phyloP scores from a whole-genome alignment of 2,888 invertebrate genomes.

The Theodoxus fluviatilis region DNA sequence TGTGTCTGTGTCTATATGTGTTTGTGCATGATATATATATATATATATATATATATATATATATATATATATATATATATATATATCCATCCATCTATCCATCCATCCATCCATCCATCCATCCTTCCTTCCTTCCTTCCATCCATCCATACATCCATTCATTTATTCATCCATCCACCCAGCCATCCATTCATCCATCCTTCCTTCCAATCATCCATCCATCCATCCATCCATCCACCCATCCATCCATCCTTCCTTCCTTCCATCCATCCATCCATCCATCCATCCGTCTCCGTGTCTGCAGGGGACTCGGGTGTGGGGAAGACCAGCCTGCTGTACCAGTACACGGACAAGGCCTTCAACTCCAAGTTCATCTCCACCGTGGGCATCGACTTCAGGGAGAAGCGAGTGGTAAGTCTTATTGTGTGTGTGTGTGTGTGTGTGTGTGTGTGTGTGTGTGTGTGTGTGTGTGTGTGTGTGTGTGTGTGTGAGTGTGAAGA shows the following conservation, averaged over 20 bases:
- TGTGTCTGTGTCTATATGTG: too few species aligned
- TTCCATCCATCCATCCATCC: too few species aligned
- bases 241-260: too few species aligned
- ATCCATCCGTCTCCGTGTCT: slow-evolving; percentile 5
- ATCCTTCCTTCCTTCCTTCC: too few species aligned
- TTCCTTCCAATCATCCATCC: too few species aligned
- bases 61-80: too few species aligned
- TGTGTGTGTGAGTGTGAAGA: background rate
- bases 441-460: background rate
- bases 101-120: too few species aligned
- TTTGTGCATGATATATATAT: too few species aligned
- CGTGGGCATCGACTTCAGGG: slow-evolving; percentile 96
- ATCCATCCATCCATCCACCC: too few species aligned
- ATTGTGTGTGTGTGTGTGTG: background rate
- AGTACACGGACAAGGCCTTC: slow-evolving; percentile 92
- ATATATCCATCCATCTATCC: too few species aligned
- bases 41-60: too few species aligned
- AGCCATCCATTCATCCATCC: too few species aligned
- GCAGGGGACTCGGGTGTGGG: slow-evolving; percentile 89
- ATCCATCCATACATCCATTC: slow-evolving; percentile 1
- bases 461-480: background rate
- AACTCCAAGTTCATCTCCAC: slow-evolving; percentile 93
- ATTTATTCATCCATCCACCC: background rate
- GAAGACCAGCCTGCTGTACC: slow-evolving; percentile 93
- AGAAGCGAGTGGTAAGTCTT: slow-evolving; percentile 80